Evolutionary conservation across 2,888 invertebrate species (phyloP), one percentile per base, ranked within the genome.

Genomic region (Epinotia demarniana): DNA sequence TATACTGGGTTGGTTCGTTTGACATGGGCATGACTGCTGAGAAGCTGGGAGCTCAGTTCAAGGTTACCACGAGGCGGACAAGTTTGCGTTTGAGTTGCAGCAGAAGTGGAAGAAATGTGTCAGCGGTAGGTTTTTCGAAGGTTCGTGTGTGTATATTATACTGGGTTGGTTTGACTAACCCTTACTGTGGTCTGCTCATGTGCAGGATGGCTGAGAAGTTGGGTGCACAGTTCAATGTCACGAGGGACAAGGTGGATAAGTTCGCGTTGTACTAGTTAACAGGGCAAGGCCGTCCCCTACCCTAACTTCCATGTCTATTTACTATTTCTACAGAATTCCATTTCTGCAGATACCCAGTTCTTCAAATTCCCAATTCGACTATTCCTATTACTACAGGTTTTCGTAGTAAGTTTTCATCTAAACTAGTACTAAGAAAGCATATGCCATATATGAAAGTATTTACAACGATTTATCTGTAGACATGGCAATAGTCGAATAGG

Each of bases 21-120:
- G n/a, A n/a, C 0, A 99, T 99, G 99, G 99, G 98, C 2, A 90
- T 99, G 85, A 99, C 99, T 0, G 99, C 99, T 0, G 99, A 99
- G 92, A 99, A 98, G 88, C 94, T 99, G 64, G 98, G 98, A 0
- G 92, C 86, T 0, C 96, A 98, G 88, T 98, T 96, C 85, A 96
- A 96, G 67, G 94, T 99, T 66, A 96, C 96, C 2, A 97, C 79
- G 97, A 98, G 82, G 97, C 97, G 68, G 99, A 99, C 86, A 95
- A 96, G 79, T 99, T 96, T 90, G 96, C 99, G 0, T 87, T 98
- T 3, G 94, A 95, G 77, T 99, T 99, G 0, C 99, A 99, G 86
- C 95, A 96, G 80, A 94, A 95, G 77, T 99, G 99, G 99, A 97
- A 97, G 90, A 95, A 95, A 84, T 96, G 98, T 97, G n/a, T 58